Evolutionary conservation across 2,888 invertebrate species (phyloP), one percentile per base, ranked within the genome.

Genomic region (Syrphus vitripennis): DNA sequence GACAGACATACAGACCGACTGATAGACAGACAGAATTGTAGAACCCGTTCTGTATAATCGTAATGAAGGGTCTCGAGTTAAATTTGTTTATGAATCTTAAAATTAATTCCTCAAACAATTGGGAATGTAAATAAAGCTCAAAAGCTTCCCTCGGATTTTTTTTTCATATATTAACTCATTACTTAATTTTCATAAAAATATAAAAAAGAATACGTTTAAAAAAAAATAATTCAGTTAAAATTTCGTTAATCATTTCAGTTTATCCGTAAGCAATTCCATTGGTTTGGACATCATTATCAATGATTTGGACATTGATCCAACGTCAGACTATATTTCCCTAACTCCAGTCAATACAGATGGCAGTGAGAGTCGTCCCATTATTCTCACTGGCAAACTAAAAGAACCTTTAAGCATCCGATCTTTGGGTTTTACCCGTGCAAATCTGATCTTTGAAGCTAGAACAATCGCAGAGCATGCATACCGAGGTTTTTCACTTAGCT

Each of bases 211-310:
- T n/a, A n/a, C n/a, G n/a, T 29, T 29, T 6, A 34, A 34, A 34
- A 5, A 9, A 10, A n/a, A 6, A 19, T 45, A 3, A 10, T n/a
- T n/a, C 31, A 31, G 2, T 19, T 12, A 21, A 14, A 48, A 12
- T 53, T 65, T 10, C n/a, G 19, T 55, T 45, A 48, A 40, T 63
- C 4, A 14, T 79, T 79, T 31, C 53, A 88, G 88, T 2, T 50
- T 83, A 40, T 26, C 83, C 4, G 86, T 88, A 1, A 57, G 42
- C 19, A 82, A 83, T 75, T 45, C 78, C 21, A 83, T 81, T 10
- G 88, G 88, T 3, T 83, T 88, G 48, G 88, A 88, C 42, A 76
- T 89, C 7, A 70, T 88, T 0, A 61, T 89, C 61, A 69, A 84
- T 42, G 76, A 71, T 48, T 71, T 89, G 5, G 88, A 88, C 14